Evolutionary conservation across 1,140 invertebrate species (phyloP).

Genomic region (Drosophila sucinea): DNA sequence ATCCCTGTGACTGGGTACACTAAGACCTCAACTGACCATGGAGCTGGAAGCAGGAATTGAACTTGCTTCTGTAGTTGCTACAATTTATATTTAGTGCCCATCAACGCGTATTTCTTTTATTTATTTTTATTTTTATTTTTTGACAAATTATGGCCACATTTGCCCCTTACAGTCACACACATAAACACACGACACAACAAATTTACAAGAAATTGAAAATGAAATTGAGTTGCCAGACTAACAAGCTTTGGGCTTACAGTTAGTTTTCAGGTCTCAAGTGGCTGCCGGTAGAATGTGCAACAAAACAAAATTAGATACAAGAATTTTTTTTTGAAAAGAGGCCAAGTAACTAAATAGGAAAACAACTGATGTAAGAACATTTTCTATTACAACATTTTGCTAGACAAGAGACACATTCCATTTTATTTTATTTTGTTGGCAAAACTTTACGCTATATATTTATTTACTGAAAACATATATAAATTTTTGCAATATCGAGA

Average conservation of each 20-base stretch:
- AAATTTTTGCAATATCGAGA: too few species aligned
- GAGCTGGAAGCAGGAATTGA: background rate
- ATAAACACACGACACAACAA: conserved; percentile 21
- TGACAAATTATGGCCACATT: conserved; percentile 75
- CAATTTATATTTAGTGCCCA: conserved; percentile 78
- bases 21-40: conserved; percentile 1
- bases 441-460: too few species aligned
- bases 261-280: conserved; percentile 42
- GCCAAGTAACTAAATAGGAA: background rate
- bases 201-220: conserved; percentile 70
- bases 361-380: background rate
- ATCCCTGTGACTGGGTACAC: conserved; percentile 43
- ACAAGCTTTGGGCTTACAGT: conserved; percentile 61
- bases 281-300: conserved; percentile 18
- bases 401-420: too few species aligned
- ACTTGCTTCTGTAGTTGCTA: conserved; percentile 25
- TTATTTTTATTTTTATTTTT: conserved; percentile 40
- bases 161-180: conserved; percentile 27
- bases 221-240: conserved; percentile 72
- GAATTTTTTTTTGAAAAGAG: background rate
- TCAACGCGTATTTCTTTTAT: conserved; percentile 50
- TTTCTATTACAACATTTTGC: too few species aligned
- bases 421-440: too few species aligned
- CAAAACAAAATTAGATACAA: background rate
- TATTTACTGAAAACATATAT: too few species aligned